These are phyloP conservation scores for Oxyscelio sp. DNA, from an alignment of 2,888 invertebrate genomes.

Conservation along the genomic window DNA sequence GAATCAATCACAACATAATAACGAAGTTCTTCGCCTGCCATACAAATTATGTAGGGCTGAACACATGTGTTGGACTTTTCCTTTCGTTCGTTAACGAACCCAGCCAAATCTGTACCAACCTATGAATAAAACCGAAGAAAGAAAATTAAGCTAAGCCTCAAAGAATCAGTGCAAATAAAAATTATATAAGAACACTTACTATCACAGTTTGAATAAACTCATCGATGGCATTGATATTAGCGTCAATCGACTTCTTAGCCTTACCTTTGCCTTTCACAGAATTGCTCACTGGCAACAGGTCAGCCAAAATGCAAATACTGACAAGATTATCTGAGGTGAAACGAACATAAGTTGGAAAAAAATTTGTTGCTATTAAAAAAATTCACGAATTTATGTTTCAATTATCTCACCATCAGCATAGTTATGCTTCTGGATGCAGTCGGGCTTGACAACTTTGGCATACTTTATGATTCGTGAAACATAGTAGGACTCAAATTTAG, in stretches of 20 bases:
- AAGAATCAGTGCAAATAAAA: too few species aligned
- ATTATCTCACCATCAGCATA: too few species aligned
- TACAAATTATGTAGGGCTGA: constrained; percentile 33
- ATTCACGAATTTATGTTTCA: too few species aligned
- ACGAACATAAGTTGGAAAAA: not conserved
- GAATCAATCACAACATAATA: too few species aligned
- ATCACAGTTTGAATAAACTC: constrained; percentile 19
- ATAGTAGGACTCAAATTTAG: too few species aligned
- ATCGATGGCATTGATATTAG: constrained; percentile 13
- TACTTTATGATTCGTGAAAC: too few species aligned
- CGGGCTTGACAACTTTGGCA: too few species aligned
- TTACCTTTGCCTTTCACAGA: constrained; percentile 19
- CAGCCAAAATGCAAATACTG: constrained; percentile 13
- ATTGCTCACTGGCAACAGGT: constrained; percentile 34
- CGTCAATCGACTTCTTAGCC: constrained; percentile 4
- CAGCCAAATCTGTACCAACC: constrained; percentile 26
- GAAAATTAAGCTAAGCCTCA: not conserved
- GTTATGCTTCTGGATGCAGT: too few species aligned
- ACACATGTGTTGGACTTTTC: too few species aligned
- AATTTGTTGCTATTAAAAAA: not conserved
- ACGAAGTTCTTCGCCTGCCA: constrained; percentile 10
- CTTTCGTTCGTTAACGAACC: too few species aligned
- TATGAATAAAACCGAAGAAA: constrained; percentile 11
- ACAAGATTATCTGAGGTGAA: constrained; percentile 9
- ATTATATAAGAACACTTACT: constrained; percentile 32